Conservation (phyloP, 2,113 vertebrate species). For the Motacilla tschutschensis region DNA sequence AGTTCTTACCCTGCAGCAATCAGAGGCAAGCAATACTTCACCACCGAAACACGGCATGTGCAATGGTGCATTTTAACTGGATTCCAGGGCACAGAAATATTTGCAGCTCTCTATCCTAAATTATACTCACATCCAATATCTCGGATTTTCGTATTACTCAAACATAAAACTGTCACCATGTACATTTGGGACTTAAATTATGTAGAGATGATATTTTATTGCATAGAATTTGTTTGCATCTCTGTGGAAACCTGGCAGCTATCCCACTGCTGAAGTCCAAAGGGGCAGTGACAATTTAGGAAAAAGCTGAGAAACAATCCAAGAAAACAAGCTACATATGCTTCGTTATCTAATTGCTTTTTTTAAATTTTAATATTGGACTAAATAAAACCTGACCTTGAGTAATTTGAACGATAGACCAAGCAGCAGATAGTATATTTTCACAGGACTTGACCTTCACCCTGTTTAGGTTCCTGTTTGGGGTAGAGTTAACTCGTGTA, state of each 20-base stretch:
- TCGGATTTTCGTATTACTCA: slow-evolving; percentile 49
- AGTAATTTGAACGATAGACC: neutral
- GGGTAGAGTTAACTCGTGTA: neutral
- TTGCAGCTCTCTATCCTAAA: slow-evolving; percentile 17
- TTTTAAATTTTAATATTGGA: neutral
- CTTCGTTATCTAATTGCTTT: neutral
- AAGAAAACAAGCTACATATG: slow-evolving; percentile 18
- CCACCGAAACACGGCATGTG: neutral
- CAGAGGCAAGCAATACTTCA: slow-evolving; percentile 25
- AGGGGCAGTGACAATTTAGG: slow-evolving; percentile 36
- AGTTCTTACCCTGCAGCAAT: slow-evolving; percentile 37
- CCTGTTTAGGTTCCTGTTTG: neutral
- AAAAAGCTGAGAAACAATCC: slow-evolving; percentile 27
- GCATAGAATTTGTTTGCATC: slow-evolving; percentile 47
- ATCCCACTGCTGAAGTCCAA: slow-evolving; percentile 16
- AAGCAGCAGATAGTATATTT: slow-evolving; percentile 24
- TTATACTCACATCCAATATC: slow-evolving; percentile 35
- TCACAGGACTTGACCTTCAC: slow-evolving; percentile 39
- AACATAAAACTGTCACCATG: slow-evolving; percentile 55
- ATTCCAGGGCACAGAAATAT: slow-evolving; percentile 43
- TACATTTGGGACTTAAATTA: slow-evolving; percentile 45
- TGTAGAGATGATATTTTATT: slow-evolving; percentile 51
- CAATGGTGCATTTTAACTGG: slow-evolving; percentile 42
- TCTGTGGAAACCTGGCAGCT: slow-evolving; percentile 58
- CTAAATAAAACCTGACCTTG: slow-evolving; percentile 30